A percentile compares a stretch with the other conserved stretches of the same genome.
Conservation (phyloP, 1,140 invertebrate genomes). For the Drosophila prosaltans region DNA sequence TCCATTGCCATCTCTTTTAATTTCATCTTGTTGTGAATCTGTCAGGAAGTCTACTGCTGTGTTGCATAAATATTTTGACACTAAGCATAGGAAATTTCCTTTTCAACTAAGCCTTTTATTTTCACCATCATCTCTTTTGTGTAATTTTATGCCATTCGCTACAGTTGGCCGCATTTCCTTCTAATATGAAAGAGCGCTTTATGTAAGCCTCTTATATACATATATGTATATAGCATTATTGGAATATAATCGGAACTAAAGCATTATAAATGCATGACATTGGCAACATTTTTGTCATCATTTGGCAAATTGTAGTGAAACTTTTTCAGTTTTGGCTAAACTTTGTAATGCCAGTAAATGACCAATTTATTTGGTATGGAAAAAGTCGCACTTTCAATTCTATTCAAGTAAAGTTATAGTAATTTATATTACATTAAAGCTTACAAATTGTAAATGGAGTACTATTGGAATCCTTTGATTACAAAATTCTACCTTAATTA, state of each 20-base stretch:
- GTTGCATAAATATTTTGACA: slow-evolving; percentile 79
- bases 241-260: slow-evolving; percentile 50
- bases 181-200: slow-evolving; percentile 11
- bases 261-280: slow-evolving; percentile 38
- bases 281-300: slow-evolving; percentile 20
- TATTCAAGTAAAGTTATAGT: too few relatives aligned
- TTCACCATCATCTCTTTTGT: slow-evolving; percentile 6
- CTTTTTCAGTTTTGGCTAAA: slow-evolving; percentile 45
- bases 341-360: slow-evolving; percentile 46
- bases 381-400: too few relatives aligned
- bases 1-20: neutral
- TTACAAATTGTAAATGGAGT: too few relatives aligned
- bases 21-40: neutral
- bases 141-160: slow-evolving; percentile 41
- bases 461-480: too few relatives aligned
- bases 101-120: slow-evolving; percentile 58
- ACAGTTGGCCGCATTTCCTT: slow-evolving; percentile 59
- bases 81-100: slow-evolving; percentile 56
- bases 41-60: slow-evolving; percentile 71
- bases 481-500: too few relatives aligned
- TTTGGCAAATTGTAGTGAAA: slow-evolving; percentile 42
- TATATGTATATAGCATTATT: slow-evolving; percentile 14
- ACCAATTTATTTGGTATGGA: slow-evolving; percentile 37
- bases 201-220: slow-evolving; percentile 58
- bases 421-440: too few relatives aligned